A percentile compares a stretch with the other conserved stretches of the same genome.
Conservation (phyloP, 1,140 invertebrate genomes). For the Heliconius himera region DNA sequence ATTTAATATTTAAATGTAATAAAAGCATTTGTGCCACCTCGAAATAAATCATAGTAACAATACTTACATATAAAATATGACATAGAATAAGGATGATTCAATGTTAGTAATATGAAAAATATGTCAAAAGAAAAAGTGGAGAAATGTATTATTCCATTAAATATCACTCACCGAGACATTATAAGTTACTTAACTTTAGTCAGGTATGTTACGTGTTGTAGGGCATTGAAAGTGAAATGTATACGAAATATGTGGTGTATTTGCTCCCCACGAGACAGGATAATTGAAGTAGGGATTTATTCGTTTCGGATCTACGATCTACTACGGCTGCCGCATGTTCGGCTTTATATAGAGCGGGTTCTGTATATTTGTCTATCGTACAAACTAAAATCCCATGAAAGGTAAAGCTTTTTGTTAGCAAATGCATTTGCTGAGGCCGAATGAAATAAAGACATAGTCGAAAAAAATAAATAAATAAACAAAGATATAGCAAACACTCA, state of each 20-base stretch:
- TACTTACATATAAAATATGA: background rate
- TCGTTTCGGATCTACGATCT: conserved; percentile 66
- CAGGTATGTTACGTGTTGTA: conserved; percentile 49
- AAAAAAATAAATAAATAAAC: background rate
- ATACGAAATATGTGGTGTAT: conserved; percentile 70
- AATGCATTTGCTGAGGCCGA: background rate
- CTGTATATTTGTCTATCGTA: conserved; percentile 46
- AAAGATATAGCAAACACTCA: conserved; percentile 5
- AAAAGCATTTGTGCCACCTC: background rate
- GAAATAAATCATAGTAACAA: background rate
- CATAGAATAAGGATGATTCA: conserved; percentile 3
- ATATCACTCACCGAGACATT: conserved; percentile 36
- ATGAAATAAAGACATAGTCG: background rate
- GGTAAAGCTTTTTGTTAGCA: background rate
- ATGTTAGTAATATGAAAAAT: conserved; percentile 15
- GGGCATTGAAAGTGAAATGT: conserved; percentile 67
- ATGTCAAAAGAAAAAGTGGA: conserved; percentile 17
- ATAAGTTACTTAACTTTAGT: conserved; percentile 56
- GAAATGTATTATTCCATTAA: conserved; percentile 24
- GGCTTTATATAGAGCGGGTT: conserved; percentile 47
- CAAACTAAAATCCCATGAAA: conserved; percentile 31
- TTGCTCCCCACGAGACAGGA: conserved; percentile 68
- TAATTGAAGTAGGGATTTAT: conserved; percentile 79
- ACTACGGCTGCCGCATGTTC: conserved; percentile 46
- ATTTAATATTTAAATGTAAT: background rate